These are phyloP conservation scores for Macquaria ambigua DNA, from an alignment of 2,113 vertebrate species.

Conservation along the genomic window DNA sequence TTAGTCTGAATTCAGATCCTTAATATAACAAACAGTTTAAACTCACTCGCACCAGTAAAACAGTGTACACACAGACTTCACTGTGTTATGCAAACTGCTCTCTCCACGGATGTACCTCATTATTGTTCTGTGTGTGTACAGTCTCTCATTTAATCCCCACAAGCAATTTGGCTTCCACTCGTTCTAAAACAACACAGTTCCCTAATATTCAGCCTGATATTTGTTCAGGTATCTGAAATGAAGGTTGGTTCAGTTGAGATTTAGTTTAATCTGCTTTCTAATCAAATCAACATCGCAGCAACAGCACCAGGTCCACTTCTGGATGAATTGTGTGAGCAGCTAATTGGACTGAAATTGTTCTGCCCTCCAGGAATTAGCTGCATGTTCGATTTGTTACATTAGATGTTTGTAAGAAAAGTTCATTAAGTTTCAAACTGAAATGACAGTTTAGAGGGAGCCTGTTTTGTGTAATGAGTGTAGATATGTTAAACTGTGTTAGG, in stretches of 20 bases:
- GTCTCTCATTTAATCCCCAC: conserved; percentile 47
- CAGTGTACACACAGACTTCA: neutral
- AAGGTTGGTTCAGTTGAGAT: conserved; percentile 52
- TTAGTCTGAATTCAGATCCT: neutral
- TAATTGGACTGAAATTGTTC: conserved; percentile 69
- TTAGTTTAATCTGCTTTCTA: conserved; percentile 52
- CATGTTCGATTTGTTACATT: conserved; percentile 19
- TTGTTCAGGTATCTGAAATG: conserved; percentile 48
- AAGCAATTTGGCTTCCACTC: conserved; percentile 24
- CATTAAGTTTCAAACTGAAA: conserved; percentile 26
- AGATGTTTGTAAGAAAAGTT: conserved; percentile 13
- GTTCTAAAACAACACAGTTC: conserved; percentile 11
- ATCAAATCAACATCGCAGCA: conserved; percentile 48
- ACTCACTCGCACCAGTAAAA: neutral
- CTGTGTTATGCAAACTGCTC: conserved; percentile 29
- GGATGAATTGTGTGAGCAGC: conserved; percentile 17
- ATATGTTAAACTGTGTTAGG: neutral
- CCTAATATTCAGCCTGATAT: conserved; percentile 32
- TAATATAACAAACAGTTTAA: conserved; percentile 7
- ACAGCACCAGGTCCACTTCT: conserved; percentile 14
- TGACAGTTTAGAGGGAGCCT: neutral
- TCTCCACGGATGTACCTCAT: conserved; percentile 44
- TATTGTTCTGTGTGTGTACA: conserved; percentile 37
- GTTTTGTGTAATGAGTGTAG: neutral
- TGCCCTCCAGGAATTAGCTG: conserved; percentile 37